A percentile compares a stretch with the other conserved stretches of the same genome.
phyloP scores from a whole-genome alignment of 1,140 invertebrate genomes.

The Octopus sinensis region DNA sequence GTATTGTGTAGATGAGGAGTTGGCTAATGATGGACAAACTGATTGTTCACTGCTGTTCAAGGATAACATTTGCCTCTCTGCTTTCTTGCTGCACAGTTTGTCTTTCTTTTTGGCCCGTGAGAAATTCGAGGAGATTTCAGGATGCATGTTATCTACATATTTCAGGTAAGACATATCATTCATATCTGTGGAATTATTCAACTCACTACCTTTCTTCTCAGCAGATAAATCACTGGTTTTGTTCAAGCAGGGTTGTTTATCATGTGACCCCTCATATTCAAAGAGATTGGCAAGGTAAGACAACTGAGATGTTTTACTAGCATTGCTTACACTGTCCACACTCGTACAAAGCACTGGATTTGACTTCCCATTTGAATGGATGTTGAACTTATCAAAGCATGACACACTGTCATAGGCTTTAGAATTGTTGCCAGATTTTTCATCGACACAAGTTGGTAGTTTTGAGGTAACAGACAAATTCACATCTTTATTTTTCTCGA shows the following conservation, averaged over 20 bases:
- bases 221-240: neutral
- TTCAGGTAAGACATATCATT: neutral
- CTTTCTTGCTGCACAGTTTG: neutral
- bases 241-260: neutral
- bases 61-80: no score
- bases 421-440: neutral
- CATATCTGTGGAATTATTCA: neutral
- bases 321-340: neutral
- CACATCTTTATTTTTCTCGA: neutral
- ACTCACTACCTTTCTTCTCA: neutral
- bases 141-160: neutral
- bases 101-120: neutral
- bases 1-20: neutral
- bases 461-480: neutral
- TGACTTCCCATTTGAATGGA: neutral
- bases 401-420: neutral
- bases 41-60: no score
- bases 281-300: neutral
- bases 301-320: neutral
- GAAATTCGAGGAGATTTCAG: neutral
- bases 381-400: neutral
- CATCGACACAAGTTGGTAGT: neutral
- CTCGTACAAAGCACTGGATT: neutral
- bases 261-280: neutral
- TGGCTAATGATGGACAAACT: neutral